Conservation (phyloP, 2,113 vertebrate species). For the Percina caprodes region DNA sequence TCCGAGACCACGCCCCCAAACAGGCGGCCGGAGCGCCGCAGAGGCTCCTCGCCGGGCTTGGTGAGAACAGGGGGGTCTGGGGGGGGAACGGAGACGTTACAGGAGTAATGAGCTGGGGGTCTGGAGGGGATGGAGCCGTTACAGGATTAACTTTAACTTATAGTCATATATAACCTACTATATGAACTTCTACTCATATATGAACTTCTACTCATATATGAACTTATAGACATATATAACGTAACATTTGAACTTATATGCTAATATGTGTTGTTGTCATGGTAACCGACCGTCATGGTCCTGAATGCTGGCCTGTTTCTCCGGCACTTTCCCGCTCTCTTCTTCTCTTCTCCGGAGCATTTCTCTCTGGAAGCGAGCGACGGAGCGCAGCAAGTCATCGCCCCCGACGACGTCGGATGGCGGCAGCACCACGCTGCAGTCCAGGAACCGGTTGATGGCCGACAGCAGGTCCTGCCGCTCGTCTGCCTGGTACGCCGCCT, state of each 20-base stretch:
- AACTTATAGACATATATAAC: too few relatives aligned
- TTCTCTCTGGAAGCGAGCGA: slow-evolving; percentile 90
- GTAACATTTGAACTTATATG: too few relatives aligned
- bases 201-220: too few relatives aligned
- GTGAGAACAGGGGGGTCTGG: slow-evolving; percentile 84
- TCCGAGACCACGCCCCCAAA: slow-evolving; percentile 92
- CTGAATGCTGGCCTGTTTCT: slow-evolving; percentile 81
- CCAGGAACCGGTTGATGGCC: slow-evolving; percentile 93
- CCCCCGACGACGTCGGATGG: slow-evolving; percentile 88
- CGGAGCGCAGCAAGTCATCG: slow-evolving; percentile 90
- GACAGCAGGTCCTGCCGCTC: slow-evolving; percentile 91
- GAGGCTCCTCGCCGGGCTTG: slow-evolving; percentile 84
- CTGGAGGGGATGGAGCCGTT: too few relatives aligned
- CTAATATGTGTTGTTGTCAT: too few relatives aligned
- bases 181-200: too few relatives aligned
- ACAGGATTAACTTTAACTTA: too few relatives aligned
- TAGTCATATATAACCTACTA: too few relatives aligned
- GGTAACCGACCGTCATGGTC: slow-evolving; percentile 29
- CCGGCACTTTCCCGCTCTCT: slow-evolving; percentile 82
- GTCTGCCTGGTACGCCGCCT: slow-evolving; percentile 90
- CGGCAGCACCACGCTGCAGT: slow-evolving; percentile 92
- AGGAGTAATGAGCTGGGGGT: not conserved
- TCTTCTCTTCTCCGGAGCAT: slow-evolving; percentile 89
- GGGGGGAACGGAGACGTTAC: not conserved
- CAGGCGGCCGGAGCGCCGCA: slow-evolving; percentile 88